Percentiles rank a stretch among this genome's conserved stretches.
phyloP scores from a whole-genome alignment of 1,140 invertebrate species.

The Leguminivora glycinivorella region DNA sequence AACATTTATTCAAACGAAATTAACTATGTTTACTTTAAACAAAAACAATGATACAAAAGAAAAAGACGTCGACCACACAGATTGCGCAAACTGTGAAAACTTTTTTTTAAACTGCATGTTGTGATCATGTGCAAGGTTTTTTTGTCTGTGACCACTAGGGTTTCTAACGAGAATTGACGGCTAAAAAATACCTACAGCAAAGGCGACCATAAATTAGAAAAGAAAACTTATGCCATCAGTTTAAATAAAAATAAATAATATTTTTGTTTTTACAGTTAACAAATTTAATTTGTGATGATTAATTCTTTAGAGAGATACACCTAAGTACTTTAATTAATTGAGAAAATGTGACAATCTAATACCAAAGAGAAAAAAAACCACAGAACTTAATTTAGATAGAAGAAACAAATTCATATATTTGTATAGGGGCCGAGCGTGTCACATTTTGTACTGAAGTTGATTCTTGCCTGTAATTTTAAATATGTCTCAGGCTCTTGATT shows the following conservation, averaged over 20 bases:
- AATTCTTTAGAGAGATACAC: no score
- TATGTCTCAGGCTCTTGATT: no score
- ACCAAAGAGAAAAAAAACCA: no score
- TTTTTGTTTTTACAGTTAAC: no score
- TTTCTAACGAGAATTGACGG: neutral
- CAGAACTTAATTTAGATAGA: no score
- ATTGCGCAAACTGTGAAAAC: slow-evolving; percentile 18
- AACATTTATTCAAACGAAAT: slow-evolving; percentile 20
- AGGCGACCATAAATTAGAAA: neutral
- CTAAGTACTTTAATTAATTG: no score
- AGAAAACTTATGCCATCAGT: neutral
- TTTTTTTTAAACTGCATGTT: slow-evolving; percentile 5
- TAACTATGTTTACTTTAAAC: slow-evolving; percentile 27
- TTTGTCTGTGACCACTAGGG: neutral
- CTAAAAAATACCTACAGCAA: slow-evolving; percentile 23
- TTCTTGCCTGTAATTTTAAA: no score
- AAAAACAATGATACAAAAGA: slow-evolving; percentile 21
- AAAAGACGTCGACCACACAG: slow-evolving; percentile 24
- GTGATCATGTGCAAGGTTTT: slow-evolving; percentile 1
- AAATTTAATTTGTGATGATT: no score
- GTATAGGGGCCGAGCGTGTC: no score
- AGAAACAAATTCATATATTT: no score
- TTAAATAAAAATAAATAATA: neutral
- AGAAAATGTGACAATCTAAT: no score
- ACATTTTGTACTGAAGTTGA: no score